Evolutionary conservation across 2,888 invertebrate genomes (phyloP).

Genomic region (Stramonita haemastoma): DNA sequence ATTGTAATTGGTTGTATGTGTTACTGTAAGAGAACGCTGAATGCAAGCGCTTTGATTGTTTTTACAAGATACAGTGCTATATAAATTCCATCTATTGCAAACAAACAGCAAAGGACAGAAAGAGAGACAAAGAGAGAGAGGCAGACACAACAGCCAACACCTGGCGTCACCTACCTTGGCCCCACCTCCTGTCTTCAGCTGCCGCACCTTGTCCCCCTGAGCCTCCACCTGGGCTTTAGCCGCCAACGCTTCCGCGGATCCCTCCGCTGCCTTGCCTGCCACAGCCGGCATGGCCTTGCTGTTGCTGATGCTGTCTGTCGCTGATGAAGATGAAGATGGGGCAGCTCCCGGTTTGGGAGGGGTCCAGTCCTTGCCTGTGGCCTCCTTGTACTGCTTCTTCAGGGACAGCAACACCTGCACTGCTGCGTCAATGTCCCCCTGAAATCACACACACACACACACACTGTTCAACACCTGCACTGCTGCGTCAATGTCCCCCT

Average conservation of each 20-base stretch:
- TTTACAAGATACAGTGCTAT: no score
- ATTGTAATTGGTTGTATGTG: no score
- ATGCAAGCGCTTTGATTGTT: no score
- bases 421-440: constrained; percentile 79
- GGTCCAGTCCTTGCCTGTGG: constrained; percentile 84
- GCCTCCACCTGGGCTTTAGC: constrained; percentile 73
- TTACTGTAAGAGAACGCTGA: no score
- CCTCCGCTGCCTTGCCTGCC: constrained; percentile 43
- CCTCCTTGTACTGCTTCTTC: constrained; percentile 87
- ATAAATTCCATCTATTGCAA: no score
- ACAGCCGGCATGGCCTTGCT: constrained; percentile 33
- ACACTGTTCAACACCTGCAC: not conserved
- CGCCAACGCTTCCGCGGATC: constrained; percentile 50
- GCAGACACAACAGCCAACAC: not conserved
- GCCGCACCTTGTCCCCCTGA: constrained; percentile 86
- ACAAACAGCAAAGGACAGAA: not conserved
- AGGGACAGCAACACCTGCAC: constrained; percentile 83
- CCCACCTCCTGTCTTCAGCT: constrained; percentile 84
- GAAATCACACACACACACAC: constrained; percentile 33
- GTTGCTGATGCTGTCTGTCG: not conserved
- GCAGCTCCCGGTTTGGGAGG: constrained; percentile 64
- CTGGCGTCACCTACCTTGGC: constrained; percentile 79
- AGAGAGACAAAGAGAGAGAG: not conserved
- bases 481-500: not conserved
- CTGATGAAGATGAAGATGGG: no score